phyloP scores from a whole-genome alignment of 2,888 invertebrate species.

The Spodoptera littoralis region DNA sequence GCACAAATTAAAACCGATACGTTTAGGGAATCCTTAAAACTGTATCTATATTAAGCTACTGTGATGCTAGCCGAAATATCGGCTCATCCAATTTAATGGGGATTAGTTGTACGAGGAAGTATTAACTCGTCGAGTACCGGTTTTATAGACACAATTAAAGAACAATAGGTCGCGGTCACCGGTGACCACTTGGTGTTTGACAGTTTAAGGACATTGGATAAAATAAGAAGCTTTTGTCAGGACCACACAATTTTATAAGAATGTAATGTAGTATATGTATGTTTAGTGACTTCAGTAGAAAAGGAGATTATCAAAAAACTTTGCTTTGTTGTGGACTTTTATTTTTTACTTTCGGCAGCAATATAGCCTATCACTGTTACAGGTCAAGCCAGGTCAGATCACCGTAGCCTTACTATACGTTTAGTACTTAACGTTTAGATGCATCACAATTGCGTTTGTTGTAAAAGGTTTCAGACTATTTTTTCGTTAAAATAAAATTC shows the following conservation, averaged over 20 bases:
- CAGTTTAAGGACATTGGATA: conserved; percentile 12
- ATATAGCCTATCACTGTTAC: no score
- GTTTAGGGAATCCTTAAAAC: conserved; percentile 22
- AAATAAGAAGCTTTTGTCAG: conserved; percentile 20
- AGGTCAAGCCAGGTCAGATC: no score
- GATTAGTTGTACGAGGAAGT: conserved; percentile 23
- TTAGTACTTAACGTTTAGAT: no score
- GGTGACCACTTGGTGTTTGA: no score
- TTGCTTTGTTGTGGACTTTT: not conserved
- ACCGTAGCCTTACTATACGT: no score
- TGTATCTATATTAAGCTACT: conserved; percentile 9
- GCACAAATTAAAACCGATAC: not conserved
- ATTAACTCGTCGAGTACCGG: no score
- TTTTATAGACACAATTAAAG: no score
- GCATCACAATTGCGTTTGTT: no score
- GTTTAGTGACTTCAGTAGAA: conserved; percentile 1
- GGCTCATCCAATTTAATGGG: conserved; percentile 37
- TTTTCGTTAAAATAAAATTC: no score
- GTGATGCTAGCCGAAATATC: conserved; percentile 11
- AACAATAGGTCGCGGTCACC: no score
- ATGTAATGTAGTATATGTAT: not conserved
- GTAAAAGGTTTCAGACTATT: no score
- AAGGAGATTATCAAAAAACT: not conserved
- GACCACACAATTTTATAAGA: conserved; percentile 1
- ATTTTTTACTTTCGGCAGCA: no score